Evolutionary conservation across 2,113 vertebrate species (phyloP), one percentile per base, ranked within the genome.

Genomic region (Irena cyanogastra): DNA sequence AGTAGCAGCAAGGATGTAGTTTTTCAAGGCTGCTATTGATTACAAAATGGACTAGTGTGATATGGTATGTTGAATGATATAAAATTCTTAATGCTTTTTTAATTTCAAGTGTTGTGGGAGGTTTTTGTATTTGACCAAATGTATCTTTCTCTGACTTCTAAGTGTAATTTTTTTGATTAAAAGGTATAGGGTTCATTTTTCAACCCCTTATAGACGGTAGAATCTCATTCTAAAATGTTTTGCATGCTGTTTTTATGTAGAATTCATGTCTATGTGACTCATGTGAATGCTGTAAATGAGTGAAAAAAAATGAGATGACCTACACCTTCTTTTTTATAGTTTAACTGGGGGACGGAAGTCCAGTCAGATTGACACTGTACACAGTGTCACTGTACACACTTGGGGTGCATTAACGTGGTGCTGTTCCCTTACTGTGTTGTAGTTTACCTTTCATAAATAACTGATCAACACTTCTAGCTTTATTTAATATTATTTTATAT

Each of bases 391-490:
- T 75, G 71, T 90, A 68, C 57, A 84, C 35, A 77, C 37, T 86
- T 56, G 76, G 37, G 37, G 39, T 92, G 37, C 70, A 87, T 92
- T 88, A 81, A 49, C 15, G 16, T 30, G 14, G 23, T 93, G 57
- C 54, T 94, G 30, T 80, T 80, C 57, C 70, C 63, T 87, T 88
- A 89, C 35, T 79, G 47, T 94, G 41, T 59, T 89, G 70, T 77
- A 71, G 57, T 95, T 95, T 94, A 64, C 65, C 90, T 95, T 95
- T 90, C 85, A 69, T 83, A 91, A 93, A 89, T 94, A 93, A 95
- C 91, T 96, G 74, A 92, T 72, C 95, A 96, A 92, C 87, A 83
- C 85, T 87, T 94, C 41, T 80, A 57, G 47, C 28, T 92, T 82
- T 66, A 52, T 69, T 87, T 94, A 80, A 87, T 81, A 91, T 80